phyloP scores from a whole-genome alignment of 1,140 invertebrate species.

The Leucophenga varia region DNA sequence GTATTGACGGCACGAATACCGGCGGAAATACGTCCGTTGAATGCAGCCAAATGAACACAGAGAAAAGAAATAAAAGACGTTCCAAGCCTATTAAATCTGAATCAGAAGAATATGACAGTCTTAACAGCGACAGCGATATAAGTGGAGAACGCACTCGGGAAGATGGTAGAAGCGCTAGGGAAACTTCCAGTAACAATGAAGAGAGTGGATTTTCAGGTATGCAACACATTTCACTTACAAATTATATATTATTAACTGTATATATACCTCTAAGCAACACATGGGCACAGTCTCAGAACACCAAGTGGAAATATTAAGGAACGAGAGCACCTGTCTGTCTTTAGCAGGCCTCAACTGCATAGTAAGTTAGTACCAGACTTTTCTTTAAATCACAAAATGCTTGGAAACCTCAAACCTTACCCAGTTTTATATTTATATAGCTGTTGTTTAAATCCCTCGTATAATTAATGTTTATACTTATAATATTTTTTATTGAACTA shows the following conservation, averaged over 20 bases:
- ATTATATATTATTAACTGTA: too few species aligned
- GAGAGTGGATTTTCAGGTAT: conserved; percentile 53
- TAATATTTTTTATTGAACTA: too few species aligned
- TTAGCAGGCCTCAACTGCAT: conserved; percentile 62
- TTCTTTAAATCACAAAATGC: not conserved
- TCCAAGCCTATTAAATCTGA: conserved; percentile 58
- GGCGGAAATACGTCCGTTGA: conserved; percentile 27
- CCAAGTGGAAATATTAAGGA: conserved; percentile 27
- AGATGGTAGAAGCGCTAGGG: conserved; percentile 28
- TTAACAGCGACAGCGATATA: conserved; percentile 62
- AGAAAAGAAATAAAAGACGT: conserved; percentile 31
- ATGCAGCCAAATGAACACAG: conserved; percentile 29
- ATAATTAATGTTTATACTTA: too few species aligned
- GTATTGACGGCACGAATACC: conserved; percentile 12
- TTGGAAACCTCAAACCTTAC: too few species aligned
- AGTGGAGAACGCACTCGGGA: conserved; percentile 46
- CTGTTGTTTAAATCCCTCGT: too few species aligned
- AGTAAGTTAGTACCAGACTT: conserved; percentile 63
- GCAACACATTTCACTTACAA: not conserved
- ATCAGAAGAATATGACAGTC: conserved; percentile 64
- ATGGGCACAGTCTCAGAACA: conserved; percentile 26
- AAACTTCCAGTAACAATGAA: conserved; percentile 60
- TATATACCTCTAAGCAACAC: conserved; percentile 14
- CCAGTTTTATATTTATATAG: too few species aligned
- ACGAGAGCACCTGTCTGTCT: conserved; percentile 37